A percentile compares a stretch with the other conserved stretches of the same genome.
Conservation (phyloP, 2,888 invertebrate genomes). For the Yponomeuta plumbellus region DNA sequence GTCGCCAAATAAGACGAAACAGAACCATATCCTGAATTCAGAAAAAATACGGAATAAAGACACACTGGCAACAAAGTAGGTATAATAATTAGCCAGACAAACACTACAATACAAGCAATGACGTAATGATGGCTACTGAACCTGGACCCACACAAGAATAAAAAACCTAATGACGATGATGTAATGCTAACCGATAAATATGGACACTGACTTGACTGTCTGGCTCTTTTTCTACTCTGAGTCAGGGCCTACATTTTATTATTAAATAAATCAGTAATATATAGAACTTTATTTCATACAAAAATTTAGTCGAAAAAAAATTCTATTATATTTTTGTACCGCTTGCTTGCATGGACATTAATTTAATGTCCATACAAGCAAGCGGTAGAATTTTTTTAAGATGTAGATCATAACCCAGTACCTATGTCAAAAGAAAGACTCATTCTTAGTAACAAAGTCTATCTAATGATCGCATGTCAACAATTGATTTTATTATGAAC, state of each 20-base stretch:
- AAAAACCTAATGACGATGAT: background rate
- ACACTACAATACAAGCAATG: background rate
- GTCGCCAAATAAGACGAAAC: too few species aligned
- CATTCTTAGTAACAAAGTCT: background rate
- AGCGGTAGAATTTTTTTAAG: too few species aligned
- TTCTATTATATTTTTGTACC: too few species aligned
- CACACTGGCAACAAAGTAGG: background rate
- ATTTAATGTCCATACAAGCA: too few species aligned
- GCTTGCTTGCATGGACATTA: too few species aligned
- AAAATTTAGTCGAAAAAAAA: too few species aligned
- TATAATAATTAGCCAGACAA: background rate
- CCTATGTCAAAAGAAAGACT: too few species aligned
- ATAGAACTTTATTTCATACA: too few species aligned
- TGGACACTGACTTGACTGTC: background rate
- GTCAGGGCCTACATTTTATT: too few species aligned
- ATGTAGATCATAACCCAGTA: too few species aligned
- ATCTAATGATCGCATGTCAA: background rate
- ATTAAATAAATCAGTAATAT: too few species aligned
- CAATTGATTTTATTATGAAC: constrained; percentile 15
- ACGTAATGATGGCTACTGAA: background rate
- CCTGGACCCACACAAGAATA: background rate
- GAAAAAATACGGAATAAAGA: background rate
- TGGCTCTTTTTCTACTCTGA: background rate
- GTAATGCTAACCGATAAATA: background rate
- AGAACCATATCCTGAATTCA: too few species aligned